Percentiles rank a stretch among this genome's conserved stretches.
Evolutionary conservation across 1,140 invertebrate species (phyloP).

Genomic region (Drosophila kikkawai): DNA sequence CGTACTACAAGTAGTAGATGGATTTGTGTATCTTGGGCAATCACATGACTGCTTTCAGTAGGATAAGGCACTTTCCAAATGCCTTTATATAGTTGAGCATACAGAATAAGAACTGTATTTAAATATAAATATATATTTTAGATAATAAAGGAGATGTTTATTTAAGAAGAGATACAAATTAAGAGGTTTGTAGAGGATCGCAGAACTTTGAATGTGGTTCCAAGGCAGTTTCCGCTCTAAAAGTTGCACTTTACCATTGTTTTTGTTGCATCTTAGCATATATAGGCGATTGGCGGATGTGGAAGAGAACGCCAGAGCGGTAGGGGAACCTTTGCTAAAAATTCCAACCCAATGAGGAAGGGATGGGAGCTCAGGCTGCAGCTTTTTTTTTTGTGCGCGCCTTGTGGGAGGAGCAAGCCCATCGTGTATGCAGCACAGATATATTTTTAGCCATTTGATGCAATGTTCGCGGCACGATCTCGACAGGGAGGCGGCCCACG

Average conservation of each 20-base stretch:
- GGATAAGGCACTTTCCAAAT: slow-evolving; percentile 20
- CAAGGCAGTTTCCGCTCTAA: background rate
- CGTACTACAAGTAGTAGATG: slow-evolving; percentile 41
- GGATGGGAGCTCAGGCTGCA: slow-evolving; percentile 26
- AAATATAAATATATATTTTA: background rate
- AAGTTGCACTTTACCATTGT: background rate
- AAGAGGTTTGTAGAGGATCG: background rate
- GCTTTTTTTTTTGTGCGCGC: slow-evolving; percentile 9
- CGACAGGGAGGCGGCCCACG: slow-evolving; percentile 52
- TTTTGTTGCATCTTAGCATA: background rate
- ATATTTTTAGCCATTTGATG: slow-evolving; percentile 72
- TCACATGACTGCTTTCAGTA: slow-evolving; percentile 53
- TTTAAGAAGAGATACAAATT: too few species aligned
- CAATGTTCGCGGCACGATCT: slow-evolving; percentile 71
- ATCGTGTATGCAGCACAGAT: slow-evolving; percentile 29
- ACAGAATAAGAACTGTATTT: background rate
- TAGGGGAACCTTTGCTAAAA: background rate
- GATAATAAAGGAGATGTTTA: background rate
- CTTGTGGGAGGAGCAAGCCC: slow-evolving; percentile 52
- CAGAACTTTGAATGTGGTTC: background rate
- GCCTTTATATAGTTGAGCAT: slow-evolving; percentile 11
- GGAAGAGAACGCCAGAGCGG: background rate
- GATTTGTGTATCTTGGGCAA: slow-evolving; percentile 55
- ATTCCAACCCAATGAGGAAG: slow-evolving; percentile 17
- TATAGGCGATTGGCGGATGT: slow-evolving; percentile 17